Percentiles rank a stretch among this genome's conserved stretches.
phyloP scores from a whole-genome alignment of 2,113 vertebrate species.

The Zosterops lateralis region DNA sequence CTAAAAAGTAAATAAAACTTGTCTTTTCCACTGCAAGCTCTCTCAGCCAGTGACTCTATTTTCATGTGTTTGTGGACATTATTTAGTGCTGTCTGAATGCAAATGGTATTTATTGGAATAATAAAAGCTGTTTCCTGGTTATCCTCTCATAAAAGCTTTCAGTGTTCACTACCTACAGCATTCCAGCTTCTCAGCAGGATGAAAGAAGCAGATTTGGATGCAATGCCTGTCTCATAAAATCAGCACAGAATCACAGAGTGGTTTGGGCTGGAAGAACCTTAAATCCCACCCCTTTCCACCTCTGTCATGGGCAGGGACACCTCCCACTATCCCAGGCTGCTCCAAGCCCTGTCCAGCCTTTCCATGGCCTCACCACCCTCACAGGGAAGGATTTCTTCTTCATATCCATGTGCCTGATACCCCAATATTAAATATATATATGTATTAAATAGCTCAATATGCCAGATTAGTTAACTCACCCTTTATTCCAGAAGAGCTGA shows the following conservation, averaged over 20 bases:
- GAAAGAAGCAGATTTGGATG: background rate
- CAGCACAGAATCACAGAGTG: background rate
- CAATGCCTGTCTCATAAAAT: background rate
- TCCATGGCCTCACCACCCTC: background rate
- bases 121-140: background rate
- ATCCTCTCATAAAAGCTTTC: background rate
- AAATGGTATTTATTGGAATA: conserved; percentile 13
- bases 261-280: background rate
- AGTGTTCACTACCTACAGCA: background rate
- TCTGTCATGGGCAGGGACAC: background rate
- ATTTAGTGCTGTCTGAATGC: conserved; percentile 9
- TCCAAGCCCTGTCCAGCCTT: background rate
- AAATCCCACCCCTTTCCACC: background rate
- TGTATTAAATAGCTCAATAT: background rate
- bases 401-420: background rate
- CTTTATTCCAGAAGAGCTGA: background rate
- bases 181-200: background rate
- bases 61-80: background rate
- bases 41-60: background rate
- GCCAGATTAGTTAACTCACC: background rate
- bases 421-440: background rate
- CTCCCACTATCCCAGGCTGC: rapidly evolving
- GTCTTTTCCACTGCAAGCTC: background rate
- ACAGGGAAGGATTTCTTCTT: background rate
- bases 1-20: conserved; percentile 50